Percentiles rank a stretch among this genome's conserved stretches.
phyloP scores from a whole-genome alignment of 2,888 invertebrate species.

The Tinea pellionella region DNA sequence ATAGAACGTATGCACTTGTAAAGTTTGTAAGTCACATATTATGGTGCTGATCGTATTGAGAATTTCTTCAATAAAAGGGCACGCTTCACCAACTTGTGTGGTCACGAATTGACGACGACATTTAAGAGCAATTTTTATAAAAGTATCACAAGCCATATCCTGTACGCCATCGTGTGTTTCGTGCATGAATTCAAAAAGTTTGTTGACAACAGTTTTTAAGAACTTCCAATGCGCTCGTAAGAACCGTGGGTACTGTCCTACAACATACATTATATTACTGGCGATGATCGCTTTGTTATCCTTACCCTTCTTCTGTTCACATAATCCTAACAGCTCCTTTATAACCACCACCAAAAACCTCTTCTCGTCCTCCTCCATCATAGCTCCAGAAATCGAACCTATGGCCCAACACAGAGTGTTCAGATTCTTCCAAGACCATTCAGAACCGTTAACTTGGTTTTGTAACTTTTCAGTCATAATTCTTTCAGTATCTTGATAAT shows the following conservation, averaged over 20 bases:
- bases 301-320: conserved; percentile 98
- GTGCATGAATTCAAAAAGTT: conserved; percentile 99
- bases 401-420: conserved; percentile 99
- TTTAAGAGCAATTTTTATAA: conserved; percentile 99
- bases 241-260: conserved; percentile 99
- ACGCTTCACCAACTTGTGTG: conserved; percentile 93
- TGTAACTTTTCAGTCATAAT: conserved; percentile 99
- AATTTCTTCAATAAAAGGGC: conserved; percentile 99
- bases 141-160: conserved; percentile 99
- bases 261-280: conserved; percentile 99
- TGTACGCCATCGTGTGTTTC: conserved; percentile 99
- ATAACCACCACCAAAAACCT: conserved; percentile 98
- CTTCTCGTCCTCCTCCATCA: conserved; percentile 99
- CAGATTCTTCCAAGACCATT: conserved; percentile 99
- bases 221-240: conserved; percentile 99
- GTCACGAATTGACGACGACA: conserved; percentile 98
- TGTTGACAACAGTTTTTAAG: conserved; percentile 99
- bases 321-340: conserved; percentile 95
- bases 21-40: conserved; percentile 98
- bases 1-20: conserved; percentile 99
- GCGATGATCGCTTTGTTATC: conserved; percentile 99
- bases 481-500: conserved; percentile 96
- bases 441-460: conserved; percentile 97
- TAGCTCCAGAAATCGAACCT: conserved; percentile 98
- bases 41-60: conserved; percentile 95